Evolutionary conservation across 2,888 invertebrate genomes (phyloP).

Genomic region (Microctonus aethiopoides): DNA sequence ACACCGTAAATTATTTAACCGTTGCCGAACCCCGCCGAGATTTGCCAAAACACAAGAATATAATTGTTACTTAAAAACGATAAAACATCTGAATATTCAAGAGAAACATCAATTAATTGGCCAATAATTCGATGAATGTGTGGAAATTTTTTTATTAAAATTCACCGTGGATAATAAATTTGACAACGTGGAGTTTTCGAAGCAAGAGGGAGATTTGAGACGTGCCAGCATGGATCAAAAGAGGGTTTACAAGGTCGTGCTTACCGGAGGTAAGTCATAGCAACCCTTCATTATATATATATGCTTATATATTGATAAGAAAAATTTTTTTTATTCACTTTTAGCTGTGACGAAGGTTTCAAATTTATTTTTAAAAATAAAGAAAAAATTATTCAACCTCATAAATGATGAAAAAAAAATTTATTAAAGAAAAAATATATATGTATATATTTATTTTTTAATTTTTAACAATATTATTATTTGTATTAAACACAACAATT

Average conservation of each 20-base stretch:
- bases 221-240: constrained; percentile 69
- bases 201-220: constrained; percentile 32
- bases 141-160: neutral
- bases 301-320: no score
- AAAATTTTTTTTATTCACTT: no score
- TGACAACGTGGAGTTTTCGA: constrained; percentile 27
- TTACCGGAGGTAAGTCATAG: constrained; percentile 84
- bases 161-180: constrained; percentile 7
- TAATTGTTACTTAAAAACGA: no score
- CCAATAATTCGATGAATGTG: neutral
- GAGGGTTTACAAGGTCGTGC: constrained; percentile 85
- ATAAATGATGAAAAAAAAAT: no score
- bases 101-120: constrained; percentile 9
- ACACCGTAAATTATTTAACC: constrained; percentile 44
- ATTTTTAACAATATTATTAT: no score
- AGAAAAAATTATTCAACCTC: no score
- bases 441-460: no score
- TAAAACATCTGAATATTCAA: no score
- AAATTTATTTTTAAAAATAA: no score
- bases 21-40: constrained; percentile 29
- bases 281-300: constrained; percentile 4
- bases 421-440: no score
- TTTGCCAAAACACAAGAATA: neutral
- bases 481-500: no score
- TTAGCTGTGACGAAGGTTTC: no score